phyloP scores from a whole-genome alignment of 2,113 vertebrate genomes.

The Aphyosemion australe region DNA sequence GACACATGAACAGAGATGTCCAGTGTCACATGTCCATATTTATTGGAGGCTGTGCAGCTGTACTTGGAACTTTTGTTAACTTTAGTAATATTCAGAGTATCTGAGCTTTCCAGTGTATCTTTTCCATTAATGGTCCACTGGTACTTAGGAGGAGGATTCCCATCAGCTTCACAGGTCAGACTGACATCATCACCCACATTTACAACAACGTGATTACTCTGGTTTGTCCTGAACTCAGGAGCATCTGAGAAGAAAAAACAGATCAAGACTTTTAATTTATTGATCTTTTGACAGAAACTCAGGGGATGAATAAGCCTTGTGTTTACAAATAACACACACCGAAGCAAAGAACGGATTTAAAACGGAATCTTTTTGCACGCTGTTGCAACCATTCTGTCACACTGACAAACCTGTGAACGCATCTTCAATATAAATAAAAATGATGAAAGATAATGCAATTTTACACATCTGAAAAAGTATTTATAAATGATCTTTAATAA shows the following conservation, averaged over 20 bases:
- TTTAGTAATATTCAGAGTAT: neutral
- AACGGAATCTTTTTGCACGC: too few relatives aligned
- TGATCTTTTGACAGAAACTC: neutral
- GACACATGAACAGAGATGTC: neutral
- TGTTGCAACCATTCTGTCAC: too few relatives aligned
- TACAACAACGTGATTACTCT: accelerated
- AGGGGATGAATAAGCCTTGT: too few relatives aligned
- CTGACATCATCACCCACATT: neutral
- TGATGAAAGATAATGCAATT: too few relatives aligned
- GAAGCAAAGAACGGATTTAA: too few relatives aligned
- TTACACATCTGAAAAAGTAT: too few relatives aligned
- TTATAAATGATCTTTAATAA: too few relatives aligned
- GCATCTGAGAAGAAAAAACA: conserved; percentile 36
- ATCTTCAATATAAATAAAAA: too few relatives aligned
- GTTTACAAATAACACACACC: too few relatives aligned
- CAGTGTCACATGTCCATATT: neutral
- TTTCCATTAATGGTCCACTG: conserved; percentile 14
- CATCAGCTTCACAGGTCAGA: conserved; percentile 40
- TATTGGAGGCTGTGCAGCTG: conserved; percentile 21
- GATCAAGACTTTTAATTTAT: neutral
- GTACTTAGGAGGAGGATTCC: conserved; percentile 24
- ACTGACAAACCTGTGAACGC: too few relatives aligned
- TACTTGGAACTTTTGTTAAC: neutral
- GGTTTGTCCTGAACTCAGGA: conserved; percentile 18
- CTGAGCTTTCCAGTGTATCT: accelerated